Evolutionary conservation across 35 echinoderm and acorn worm species (phyloP).

Genomic region (Holothuria glaberrima): DNA sequence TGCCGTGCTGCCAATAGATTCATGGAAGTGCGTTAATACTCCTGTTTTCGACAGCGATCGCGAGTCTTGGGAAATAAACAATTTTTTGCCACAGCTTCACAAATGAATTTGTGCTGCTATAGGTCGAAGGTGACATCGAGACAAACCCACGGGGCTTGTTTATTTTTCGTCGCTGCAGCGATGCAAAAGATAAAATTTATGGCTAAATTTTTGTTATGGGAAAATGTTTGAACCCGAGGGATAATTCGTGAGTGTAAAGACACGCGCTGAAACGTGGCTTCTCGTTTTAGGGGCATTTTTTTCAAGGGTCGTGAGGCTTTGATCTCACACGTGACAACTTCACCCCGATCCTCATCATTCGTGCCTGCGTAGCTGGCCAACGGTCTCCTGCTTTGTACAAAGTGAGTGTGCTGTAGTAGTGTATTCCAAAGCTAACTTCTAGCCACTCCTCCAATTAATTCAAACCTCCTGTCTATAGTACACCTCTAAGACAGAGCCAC

Average conservation of each 20-base stretch:
- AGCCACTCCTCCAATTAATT: too few species aligned
- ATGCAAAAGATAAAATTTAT: background rate
- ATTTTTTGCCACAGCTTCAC: too few species aligned
- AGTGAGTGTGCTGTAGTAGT: background rate
- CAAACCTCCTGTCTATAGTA: too few species aligned
- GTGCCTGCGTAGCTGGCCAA: background rate
- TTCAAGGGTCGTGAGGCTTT: background rate
- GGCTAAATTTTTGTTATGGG: constrained; percentile 26
- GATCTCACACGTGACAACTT: background rate
- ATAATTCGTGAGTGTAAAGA: background rate
- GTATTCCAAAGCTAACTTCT: too few species aligned
- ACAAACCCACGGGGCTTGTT: constrained; percentile 46
- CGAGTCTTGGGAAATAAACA: too few species aligned
- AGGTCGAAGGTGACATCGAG: constrained; percentile 2
- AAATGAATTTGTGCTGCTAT: too few species aligned
- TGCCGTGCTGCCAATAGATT: too few species aligned
- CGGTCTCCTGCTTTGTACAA: background rate
- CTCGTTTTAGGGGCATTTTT: background rate
- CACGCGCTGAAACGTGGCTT: background rate
- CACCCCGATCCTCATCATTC: background rate
- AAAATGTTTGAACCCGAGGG: constrained; percentile 6
- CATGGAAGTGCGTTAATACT: too few species aligned
- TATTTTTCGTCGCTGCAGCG: background rate
- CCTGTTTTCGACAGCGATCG: too few species aligned
- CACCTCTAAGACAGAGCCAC: too few species aligned